These are phyloP conservation scores for Merops nubicus DNA, from an alignment of 2,113 vertebrate genomes.

Conservation along the genomic window DNA sequence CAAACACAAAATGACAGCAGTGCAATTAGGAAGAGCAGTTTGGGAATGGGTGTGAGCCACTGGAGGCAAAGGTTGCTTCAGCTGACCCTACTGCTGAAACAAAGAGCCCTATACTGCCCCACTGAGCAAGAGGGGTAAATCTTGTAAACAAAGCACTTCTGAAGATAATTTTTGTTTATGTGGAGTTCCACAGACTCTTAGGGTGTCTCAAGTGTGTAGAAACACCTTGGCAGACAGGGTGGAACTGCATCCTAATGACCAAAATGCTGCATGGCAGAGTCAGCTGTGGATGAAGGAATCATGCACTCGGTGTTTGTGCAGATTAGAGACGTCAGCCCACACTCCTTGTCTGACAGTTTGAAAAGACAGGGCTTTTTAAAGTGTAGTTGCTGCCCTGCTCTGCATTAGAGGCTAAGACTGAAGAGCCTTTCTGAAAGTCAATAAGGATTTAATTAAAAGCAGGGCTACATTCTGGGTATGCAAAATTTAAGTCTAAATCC, in stretches of 20 bases:
- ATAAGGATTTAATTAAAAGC: background rate
- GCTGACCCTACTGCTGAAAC: background rate
- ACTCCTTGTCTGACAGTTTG: background rate
- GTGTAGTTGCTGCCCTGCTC: background rate
- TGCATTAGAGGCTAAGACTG: background rate
- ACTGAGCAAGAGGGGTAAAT: background rate
- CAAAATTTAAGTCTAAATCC: background rate
- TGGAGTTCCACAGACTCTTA: background rate
- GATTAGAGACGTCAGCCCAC: background rate
- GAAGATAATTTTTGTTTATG: background rate
- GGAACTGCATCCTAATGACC: background rate
- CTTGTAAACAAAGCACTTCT: background rate
- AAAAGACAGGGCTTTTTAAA: background rate
- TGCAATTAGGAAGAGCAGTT: background rate
- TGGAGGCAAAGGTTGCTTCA: background rate
- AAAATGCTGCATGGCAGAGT: background rate
- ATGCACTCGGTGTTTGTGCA: rapidly evolving
- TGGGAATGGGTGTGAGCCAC: background rate
- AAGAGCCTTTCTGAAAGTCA: background rate
- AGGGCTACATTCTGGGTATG: background rate
- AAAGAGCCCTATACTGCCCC: background rate
- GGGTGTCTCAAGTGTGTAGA: background rate
- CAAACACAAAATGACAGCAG: background rate
- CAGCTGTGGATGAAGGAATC: background rate
- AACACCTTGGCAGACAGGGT: background rate